These are phyloP conservation scores for Cacatua alba DNA, from an alignment of 2,113 vertebrate species.

Conservation along the genomic window DNA sequence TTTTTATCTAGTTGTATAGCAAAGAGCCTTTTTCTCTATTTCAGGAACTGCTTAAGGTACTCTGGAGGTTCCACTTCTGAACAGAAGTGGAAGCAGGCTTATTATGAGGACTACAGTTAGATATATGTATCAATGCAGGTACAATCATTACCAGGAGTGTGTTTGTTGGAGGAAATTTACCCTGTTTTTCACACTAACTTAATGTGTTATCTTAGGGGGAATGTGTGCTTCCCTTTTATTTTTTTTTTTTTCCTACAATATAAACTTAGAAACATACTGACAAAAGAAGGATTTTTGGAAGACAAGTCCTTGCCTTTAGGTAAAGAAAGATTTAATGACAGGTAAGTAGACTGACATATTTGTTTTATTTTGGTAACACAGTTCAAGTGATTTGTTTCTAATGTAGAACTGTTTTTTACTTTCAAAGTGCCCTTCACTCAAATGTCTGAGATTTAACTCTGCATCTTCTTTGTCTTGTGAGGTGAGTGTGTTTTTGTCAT, in stretches of 20 bases:
- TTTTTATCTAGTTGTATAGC: background rate
- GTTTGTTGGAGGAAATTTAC: background rate
- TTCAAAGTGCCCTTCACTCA: background rate
- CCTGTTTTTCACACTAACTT: background rate
- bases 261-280: background rate
- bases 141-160: background rate
- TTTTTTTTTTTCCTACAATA: background rate
- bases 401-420: background rate
- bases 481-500: background rate
- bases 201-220: background rate
- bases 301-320: background rate
- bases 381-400: background rate
- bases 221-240: background rate
- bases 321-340: background rate
- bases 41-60: background rate
- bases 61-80: background rate
- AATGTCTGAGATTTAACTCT: background rate
- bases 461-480: background rate
- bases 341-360: background rate
- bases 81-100: background rate
- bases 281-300: background rate
- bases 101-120: background rate
- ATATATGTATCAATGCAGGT: background rate
- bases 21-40: background rate
- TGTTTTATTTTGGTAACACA: background rate